Base-by-base conservation (phyloP, 2,888 invertebrate genomes). In the Augiades crinisus region DNA sequence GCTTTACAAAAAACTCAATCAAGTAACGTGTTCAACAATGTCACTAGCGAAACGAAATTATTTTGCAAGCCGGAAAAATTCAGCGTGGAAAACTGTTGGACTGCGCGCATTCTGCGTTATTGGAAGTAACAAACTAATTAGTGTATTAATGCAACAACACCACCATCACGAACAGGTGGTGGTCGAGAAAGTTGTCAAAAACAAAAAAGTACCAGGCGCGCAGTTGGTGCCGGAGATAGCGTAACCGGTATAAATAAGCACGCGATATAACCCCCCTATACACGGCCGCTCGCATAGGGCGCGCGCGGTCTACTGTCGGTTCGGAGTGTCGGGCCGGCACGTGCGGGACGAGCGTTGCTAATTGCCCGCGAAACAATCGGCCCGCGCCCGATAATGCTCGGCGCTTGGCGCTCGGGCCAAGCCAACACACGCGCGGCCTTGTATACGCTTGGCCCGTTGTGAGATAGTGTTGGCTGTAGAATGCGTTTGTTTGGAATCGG, bases 351-450 rank as follows among this genome's bases (percentile, higher is more conserved):
- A 53, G 40, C 60, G 65, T 54, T 75, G 81, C 88, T 88, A 87
- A 86, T 88, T 86, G 86, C 80, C 85, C 87, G 82, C 89, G 79
- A 88, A 88, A 87, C 87, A 84, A 83, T 84, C 83, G 81, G 72
- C 69, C 72, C 76, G 60, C 63, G 61, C 61, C 64, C 66, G 75
- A 72, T 78, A 73, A 78, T 72, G 67, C 68, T 67, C 64, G 62
- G 70, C 34, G 49, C 65, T 65, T 34, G 45, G 43, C 41, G 49
- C 41, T 41, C 49, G 41, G 50, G 41, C 49, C 49, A 49, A 41
- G 34, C 49, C 49, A 49, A 41, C 49, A 49, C 50, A 34, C 36
- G 67, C 62, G 62, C 71, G 72, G 70, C 76, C 74, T 72, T 72
- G 66, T 50, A 14, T 30, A 51, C 51, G 51, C 44, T 51, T 37